Conservation (phyloP, 2,113 vertebrate species). For the Atlantisia rogersi region DNA sequence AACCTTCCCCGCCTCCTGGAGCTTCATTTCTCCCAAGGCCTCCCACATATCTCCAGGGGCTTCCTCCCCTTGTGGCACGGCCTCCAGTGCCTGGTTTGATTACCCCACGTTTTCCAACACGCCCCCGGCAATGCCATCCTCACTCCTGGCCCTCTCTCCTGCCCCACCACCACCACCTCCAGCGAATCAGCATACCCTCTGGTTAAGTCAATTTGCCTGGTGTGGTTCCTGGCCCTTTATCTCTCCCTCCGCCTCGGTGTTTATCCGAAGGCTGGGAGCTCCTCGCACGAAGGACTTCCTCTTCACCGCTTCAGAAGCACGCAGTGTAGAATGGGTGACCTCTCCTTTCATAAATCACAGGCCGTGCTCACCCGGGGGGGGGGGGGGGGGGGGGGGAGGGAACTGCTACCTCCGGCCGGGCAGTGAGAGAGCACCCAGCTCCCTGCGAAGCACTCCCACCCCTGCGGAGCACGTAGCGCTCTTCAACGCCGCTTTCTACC, state of each 20-base stretch:
- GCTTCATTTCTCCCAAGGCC: background rate
- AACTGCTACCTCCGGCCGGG: background rate
- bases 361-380: background rate
- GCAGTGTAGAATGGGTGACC: background rate
- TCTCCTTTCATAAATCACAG: background rate
- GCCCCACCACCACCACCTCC: accelerated
- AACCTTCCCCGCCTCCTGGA: background rate
- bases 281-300: slow-evolving; percentile 1
- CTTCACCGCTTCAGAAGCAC: background rate
- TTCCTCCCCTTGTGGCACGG: background rate
- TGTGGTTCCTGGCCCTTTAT: background rate
- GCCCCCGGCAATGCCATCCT: background rate
- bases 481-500: background rate
- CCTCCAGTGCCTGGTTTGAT: background rate
- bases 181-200: background rate
- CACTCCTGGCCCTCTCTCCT: background rate
- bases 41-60: background rate
- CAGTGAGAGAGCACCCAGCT: background rate
- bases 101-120: background rate
- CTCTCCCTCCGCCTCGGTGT: background rate
- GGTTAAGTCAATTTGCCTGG: background rate
- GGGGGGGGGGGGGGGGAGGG: no score
- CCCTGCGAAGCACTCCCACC: background rate
- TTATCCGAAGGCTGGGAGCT: background rate
- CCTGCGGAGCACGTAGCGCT: accelerated